phyloP scores from a whole-genome alignment of 2,888 invertebrate genomes.

The Ophion costatus region DNA sequence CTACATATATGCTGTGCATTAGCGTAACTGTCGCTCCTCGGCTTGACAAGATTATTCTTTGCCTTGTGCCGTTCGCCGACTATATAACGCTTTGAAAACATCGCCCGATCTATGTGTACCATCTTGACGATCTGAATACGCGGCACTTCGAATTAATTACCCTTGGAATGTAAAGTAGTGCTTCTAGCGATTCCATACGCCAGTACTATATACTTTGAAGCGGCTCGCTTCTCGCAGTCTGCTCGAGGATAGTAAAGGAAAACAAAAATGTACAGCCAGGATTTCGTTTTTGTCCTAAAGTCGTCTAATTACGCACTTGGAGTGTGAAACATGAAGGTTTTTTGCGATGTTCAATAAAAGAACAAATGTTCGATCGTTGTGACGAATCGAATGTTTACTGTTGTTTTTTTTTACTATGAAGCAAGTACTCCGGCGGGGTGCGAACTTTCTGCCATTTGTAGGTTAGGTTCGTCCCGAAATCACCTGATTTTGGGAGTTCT shows the following conservation, averaged over 20 bases:
- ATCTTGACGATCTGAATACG: constrained; percentile 57
- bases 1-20: neutral
- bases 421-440: neutral
- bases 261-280: neutral
- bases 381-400: neutral
- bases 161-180: constrained; percentile 53
- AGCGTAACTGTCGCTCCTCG: constrained; percentile 37
- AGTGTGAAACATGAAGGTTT: neutral
- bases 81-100: constrained; percentile 40
- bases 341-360: neutral
- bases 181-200: constrained; percentile 19
- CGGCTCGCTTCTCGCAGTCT: constrained; percentile 23
- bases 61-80: constrained; percentile 41
- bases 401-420: neutral
- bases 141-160: constrained; percentile 57
- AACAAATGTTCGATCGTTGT: neutral
- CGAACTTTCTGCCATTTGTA: neutral
- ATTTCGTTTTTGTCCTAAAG: neutral
- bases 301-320: neutral
- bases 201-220: constrained; percentile 45
- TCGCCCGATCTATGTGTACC: constrained; percentile 2
- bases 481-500: too few relatives aligned
- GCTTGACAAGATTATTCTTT: constrained; percentile 5
- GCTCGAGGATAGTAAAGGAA: constrained; percentile 21
- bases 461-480: neutral